phyloP scores from a whole-genome alignment of 2,888 invertebrate species.

The Apeira syringaria region DNA sequence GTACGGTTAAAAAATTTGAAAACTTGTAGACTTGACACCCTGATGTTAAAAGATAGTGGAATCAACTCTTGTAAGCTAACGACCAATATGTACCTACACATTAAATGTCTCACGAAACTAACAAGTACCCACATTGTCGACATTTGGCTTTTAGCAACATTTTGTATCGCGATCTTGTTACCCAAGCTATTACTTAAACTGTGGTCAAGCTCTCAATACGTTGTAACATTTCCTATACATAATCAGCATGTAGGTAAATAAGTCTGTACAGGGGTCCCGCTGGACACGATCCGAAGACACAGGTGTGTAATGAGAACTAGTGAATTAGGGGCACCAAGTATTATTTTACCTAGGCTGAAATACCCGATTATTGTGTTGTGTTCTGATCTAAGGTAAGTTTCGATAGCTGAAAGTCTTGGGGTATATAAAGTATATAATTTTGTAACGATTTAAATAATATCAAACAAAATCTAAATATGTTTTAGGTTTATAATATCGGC shows the following conservation, averaged over 20 bases:
- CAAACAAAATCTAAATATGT: too few relatives aligned
- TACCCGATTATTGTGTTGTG: too few relatives aligned
- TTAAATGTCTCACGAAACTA: conserved; percentile 30
- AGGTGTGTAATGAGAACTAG: conserved; percentile 8
- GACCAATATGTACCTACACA: conserved; percentile 13
- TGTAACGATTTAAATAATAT: too few relatives aligned
- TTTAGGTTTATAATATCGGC: too few relatives aligned
- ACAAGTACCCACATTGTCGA: conserved; percentile 21
- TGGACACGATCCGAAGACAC: conserved; percentile 27
- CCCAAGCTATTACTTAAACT: conserved; percentile 17
- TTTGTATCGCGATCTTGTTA: conserved; percentile 47
- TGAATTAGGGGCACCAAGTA: background rate
- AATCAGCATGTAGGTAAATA: conserved; percentile 60
- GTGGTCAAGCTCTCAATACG: conserved; percentile 37
- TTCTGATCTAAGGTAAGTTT: too few relatives aligned
- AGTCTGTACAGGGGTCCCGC: conserved; percentile 39
- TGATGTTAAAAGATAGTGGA: too few relatives aligned
- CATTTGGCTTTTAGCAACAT: conserved; percentile 42
- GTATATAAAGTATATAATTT: too few relatives aligned
- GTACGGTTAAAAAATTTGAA: too few relatives aligned
- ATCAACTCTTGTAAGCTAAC: background rate
- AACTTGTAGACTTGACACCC: too few relatives aligned
- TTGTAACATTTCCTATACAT: conserved; percentile 35
- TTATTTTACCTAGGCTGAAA: too few relatives aligned
- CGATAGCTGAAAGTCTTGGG: too few relatives aligned